Conservation (phyloP, 92 coral and sea anemone species). For the Umimayanthus kanabou region DNA sequence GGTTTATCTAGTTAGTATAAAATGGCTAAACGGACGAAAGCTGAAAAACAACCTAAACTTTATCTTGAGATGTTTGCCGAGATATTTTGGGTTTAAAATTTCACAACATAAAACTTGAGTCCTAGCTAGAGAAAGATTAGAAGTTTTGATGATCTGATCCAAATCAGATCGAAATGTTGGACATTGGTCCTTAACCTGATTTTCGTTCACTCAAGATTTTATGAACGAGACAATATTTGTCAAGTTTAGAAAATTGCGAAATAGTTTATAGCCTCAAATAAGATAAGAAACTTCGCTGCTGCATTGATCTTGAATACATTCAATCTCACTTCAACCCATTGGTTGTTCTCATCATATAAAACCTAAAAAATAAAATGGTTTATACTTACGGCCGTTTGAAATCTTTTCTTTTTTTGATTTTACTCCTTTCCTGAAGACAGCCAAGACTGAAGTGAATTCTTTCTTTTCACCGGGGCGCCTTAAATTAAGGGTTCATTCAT, state of each 20-base stretch:
- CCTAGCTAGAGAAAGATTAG: constrained; percentile 74
- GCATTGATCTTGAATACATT: constrained; percentile 22
- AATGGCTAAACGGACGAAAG: constrained; percentile 43
- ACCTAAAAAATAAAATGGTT: constrained; percentile 2
- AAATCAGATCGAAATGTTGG: constrained; percentile 42
- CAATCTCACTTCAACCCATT: neutral
- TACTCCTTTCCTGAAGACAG: constrained; percentile 43
- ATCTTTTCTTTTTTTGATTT: constrained; percentile 9
- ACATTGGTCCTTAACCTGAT: constrained; percentile 25
- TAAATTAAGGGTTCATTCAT: constrained; percentile 85
- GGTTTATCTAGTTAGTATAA: constrained; percentile 55
- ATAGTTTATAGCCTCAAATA: constrained; percentile 24
- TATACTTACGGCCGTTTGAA: constrained; percentile 28
- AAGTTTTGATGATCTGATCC: constrained; percentile 64
- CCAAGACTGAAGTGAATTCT: constrained; percentile 51
- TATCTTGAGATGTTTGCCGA: constrained; percentile 70
- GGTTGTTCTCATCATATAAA: neutral
- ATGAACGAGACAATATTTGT: neutral
- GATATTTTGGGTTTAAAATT: constrained; percentile 83
- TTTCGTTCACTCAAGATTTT: neutral
- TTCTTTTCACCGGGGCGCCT: constrained; percentile 53
- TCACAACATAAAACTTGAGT: constrained; percentile 76
- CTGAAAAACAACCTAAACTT: constrained; percentile 45
- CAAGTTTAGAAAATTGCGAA: constrained; percentile 1
- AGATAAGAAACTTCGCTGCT: constrained; percentile 20